A percentile compares a stretch with the other conserved stretches of the same genome.
Conservation (phyloP, 53 echinoderm and acorn worm species). For the Holothuria scabra region DNA sequence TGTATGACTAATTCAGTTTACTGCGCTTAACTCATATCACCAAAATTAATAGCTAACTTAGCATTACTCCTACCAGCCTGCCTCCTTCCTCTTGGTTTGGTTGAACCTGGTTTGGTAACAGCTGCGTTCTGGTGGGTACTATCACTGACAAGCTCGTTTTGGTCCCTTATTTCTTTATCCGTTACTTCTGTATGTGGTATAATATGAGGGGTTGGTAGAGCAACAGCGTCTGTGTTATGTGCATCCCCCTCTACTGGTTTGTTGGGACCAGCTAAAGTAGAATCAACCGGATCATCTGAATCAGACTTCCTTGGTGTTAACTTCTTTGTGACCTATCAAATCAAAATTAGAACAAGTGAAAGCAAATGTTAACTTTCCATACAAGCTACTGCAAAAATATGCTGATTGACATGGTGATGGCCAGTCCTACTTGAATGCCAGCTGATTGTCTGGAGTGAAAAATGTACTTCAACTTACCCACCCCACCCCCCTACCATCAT, state of each 20-base stretch:
- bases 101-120: background rate
- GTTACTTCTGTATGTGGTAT: background rate
- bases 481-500: no score
- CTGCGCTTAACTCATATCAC: background rate
- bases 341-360: background rate
- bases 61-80: slow-evolving; percentile 19
- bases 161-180: background rate
- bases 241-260: background rate
- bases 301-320: slow-evolving; percentile 27
- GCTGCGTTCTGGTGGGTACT: background rate
- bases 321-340: slow-evolving; percentile 37
- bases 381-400: no score
- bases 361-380: no score
- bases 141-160: background rate
- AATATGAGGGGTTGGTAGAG: background rate
- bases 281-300: background rate
- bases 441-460: no score
- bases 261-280: background rate
- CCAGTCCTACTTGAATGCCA: no score
- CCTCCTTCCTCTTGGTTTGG: slow-evolving; percentile 1
- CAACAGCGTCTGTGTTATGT: background rate
- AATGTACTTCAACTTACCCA: no score
- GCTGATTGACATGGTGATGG: no score
- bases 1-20: no score
- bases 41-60: slow-evolving; percentile 47